These are phyloP conservation scores for Habropoda laboriosa DNA, from an alignment of 1,140 invertebrate species.

Conservation along the genomic window DNA sequence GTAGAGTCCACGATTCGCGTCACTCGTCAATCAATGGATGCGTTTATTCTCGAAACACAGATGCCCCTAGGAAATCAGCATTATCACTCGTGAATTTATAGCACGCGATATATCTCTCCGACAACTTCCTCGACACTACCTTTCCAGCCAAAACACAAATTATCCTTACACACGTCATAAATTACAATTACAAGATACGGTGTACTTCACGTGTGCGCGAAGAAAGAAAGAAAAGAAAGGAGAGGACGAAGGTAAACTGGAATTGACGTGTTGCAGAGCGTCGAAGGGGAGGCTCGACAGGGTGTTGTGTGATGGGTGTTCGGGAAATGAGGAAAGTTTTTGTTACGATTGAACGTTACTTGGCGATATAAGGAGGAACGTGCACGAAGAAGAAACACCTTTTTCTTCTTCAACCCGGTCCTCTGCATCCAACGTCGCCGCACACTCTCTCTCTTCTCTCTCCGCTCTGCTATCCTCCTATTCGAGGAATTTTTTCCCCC, in stretches of 20 bases:
- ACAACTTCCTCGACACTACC: no score
- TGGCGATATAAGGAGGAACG: slow-evolving; percentile 42
- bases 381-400: slow-evolving; percentile 39
- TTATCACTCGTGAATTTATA: no score
- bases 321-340: slow-evolving; percentile 63
- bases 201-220: no score
- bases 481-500: neutral
- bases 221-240: neutral
- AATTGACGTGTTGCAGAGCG: slow-evolving; percentile 37
- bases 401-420: neutral
- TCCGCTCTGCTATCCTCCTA: no score
- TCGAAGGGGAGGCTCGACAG: neutral
- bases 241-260: slow-evolving; percentile 9
- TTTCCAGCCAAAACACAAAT: neutral
- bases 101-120: slow-evolving; percentile 2
- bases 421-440: neutral
- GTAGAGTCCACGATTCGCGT: no score
- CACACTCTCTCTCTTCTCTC: neutral
- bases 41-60: no score
- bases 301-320: slow-evolving; percentile 30
- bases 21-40: no score
- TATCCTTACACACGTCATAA: neutral
- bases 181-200: slow-evolving; percentile 8
- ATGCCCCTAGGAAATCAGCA: no score
- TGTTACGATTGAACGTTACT: slow-evolving; percentile 54